Conservation (phyloP, 2,797 vertebrate species). For the Heliangelus exortis region DNA sequence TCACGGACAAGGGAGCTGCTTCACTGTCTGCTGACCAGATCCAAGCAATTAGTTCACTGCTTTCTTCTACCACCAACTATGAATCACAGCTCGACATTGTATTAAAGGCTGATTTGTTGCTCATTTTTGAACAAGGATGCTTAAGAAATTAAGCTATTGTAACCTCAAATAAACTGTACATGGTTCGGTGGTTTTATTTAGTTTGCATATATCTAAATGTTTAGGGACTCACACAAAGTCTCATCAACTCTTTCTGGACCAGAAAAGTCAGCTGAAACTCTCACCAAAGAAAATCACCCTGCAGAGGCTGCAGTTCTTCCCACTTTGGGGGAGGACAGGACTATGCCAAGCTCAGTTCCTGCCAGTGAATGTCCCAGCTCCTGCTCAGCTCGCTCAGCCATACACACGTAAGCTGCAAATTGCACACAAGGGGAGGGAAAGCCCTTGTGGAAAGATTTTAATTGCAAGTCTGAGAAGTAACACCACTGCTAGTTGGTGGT, state of each 20-base stretch:
- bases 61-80: conserved; percentile 38
- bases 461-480: background rate
- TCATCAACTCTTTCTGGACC: background rate
- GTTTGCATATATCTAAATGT: conserved; percentile 28
- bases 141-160: conserved; percentile 52
- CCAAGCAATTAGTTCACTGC: conserved; percentile 56
- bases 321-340: background rate
- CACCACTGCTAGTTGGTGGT: background rate
- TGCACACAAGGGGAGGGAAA: background rate
- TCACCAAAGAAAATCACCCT: background rate
- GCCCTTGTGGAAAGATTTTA: background rate
- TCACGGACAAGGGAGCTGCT: conserved; percentile 60
- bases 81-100: conserved; percentile 15
- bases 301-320: background rate
- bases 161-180: conserved; percentile 47
- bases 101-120: conserved; percentile 25
- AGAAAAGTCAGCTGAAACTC: background rate
- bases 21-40: conserved; percentile 61
- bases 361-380: background rate
- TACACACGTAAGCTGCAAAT: rapidly evolving
- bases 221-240: conserved; percentile 49
- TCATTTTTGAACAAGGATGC: conserved; percentile 1
- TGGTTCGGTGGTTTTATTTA: conserved; percentile 14
- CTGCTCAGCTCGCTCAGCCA: background rate
- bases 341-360: background rate